Evolutionary conservation across 2,888 invertebrate genomes (phyloP), one percentile per base, ranked within the genome.

Genomic region (Hydraecia micacea): DNA sequence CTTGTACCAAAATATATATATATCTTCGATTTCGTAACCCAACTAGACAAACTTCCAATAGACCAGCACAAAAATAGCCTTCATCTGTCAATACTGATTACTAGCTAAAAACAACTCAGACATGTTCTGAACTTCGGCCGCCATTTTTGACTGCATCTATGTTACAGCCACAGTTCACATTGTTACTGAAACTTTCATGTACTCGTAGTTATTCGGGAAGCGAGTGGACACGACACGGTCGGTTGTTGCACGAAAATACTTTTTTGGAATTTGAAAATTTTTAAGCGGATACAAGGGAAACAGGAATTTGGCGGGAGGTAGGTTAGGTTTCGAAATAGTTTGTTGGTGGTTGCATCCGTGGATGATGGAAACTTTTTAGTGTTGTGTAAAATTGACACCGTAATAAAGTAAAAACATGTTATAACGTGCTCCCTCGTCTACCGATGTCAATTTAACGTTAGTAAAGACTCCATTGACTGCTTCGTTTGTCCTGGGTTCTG

Each of bases 91-190:
- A 84, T 77, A 75, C 32, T 36, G 68, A 77, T 84, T 72, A 84
- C 63, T 52, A 62, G 63, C 68, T 77, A 74, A 74, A 80, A 77
- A 55, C 32, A 62, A 75, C 65, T 60, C 55, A 63, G 77, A 75
- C 62, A 67, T 77, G 73, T 70, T 32, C 28, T 18, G 60, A 85
- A 82, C 32, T 83, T 85, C 7, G 46, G 4, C 75, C 62, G 79
- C 79, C 79, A 87, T 87, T 87, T 86, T 78, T 77, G 70, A 83
- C 83, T 76, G 70, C 67, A 75, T 66, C 82, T 70, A 77, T 75
- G 78, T 75, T 46, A 46, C 63, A 66, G 73, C 21, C 67, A 67
- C 84, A 67, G 69, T 62, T 70, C 73, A 65, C 55, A 84, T 77
- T 76, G 79, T 83, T 77, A 52, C 49, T 77, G 55, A 81, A 83